Evolutionary conservation across 1,140 invertebrate genomes (phyloP), one percentile per base, ranked within the genome.

Genomic region (Sycophaga agraensis): DNA sequence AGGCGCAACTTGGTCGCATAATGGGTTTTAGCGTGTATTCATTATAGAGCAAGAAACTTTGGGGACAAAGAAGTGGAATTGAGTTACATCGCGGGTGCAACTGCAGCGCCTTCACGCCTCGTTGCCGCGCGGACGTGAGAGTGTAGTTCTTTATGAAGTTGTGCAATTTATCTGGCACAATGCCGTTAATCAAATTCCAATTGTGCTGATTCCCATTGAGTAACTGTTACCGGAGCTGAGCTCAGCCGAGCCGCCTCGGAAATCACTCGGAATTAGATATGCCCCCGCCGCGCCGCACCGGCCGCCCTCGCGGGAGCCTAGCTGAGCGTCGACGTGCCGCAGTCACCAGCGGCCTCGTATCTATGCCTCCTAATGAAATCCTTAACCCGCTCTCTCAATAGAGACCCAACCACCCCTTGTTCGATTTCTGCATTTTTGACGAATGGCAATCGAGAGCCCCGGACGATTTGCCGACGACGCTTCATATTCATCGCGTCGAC

Each of bases 131-230:
- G 43, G 8, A 61, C 51, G 34, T 40, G 40, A 54, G 43, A 55
- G 17, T 16, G 40, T 22, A 37, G 31, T 61, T 61, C 35, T 61
- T 61, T 48, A 40, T 55, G 34, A 48, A 34, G 14, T 61, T 49
- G 51, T 31, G 43, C 40, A 61, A 55, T 61, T 61, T 55, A 49
- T 61, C n/a, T 53, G 22, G 17, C 26, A 59, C 37, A 59, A 59
- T 51, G 57, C 26, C 40, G 50, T 48, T 61, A 45, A 61, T 46
- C 21, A 53, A 51, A 61, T 61, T 54, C 21, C 59, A 54, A 61
- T 61, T 61, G 42, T 46, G 22, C 43, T 40, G 21, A 61, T 61
- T 61, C 55, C 45, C 49, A 55, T 48, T 55, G 42, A 22, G 50
- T 35, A 49, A 59, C 24, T 39, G 39, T 43, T 50, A 50, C 26